Evolutionary conservation across 2,797 vertebrate genomes (phyloP), one percentile per base, ranked within the genome.

Genomic region (Sebastes oblongus): DNA sequence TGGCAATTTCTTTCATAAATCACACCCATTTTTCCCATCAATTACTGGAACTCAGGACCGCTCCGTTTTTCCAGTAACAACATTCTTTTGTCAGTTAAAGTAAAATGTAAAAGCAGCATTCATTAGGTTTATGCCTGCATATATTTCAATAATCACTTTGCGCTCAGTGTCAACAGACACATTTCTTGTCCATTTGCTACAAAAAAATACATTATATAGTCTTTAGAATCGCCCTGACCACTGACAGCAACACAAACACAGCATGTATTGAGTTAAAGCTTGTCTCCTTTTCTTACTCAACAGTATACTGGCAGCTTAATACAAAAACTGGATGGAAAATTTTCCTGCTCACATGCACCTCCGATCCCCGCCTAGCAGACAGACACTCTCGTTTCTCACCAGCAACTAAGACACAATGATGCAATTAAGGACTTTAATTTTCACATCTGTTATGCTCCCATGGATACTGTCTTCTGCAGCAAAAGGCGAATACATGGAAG

Each of bases 381-480:
- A 65, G 83, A 30, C 77, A n/a, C 78, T 66, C 60, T 68, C 58
- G 60, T 76, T 80, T 86, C 70, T 81, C 86, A 81, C 34, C 76
- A 85, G 73, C 66, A 50, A 59, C 59, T 6, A 46, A 80, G 69
- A 80, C 72, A 89, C 70, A 77, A 94, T 88, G 86, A 90, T 85
- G 85, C 84, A 88, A 55, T 78, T 86, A 34, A 90, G 81, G 86
- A 89, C 90, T 86, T 91, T 90, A 50, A 66, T 96, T 84, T 89
- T 97, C 71, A 85, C 94, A 65, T 88, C 94, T 65, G 73, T 96
- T 22, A 75, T 96, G 72, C 77, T 96, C 70, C 95, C 95, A 65
- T 94, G 94, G 94, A 94, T 94, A 70, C 88, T 96, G 74, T 91
- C 95, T 88, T 96, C 94, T 92, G 93, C 96, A 85, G 91, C 81